These are phyloP conservation scores for Eurystomus glaucurus DNA, from an alignment of 2,797 vertebrate species.

Conservation along the genomic window DNA sequence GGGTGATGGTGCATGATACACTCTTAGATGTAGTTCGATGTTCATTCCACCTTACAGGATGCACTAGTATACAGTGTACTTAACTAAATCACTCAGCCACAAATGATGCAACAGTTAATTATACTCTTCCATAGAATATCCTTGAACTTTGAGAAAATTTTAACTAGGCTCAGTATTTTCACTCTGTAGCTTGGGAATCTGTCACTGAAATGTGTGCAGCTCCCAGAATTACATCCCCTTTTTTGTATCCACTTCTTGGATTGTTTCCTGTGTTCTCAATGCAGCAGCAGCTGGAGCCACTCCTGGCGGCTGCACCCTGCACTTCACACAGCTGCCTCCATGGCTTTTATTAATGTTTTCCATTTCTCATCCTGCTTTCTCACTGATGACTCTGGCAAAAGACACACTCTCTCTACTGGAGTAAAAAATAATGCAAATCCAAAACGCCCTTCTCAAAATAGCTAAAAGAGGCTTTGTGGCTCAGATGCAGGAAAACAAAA, in stretches of 20 bases:
- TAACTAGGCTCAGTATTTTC: neutral
- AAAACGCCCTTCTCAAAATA: slow-evolving; percentile 50
- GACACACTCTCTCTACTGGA: neutral
- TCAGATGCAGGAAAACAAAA: slow-evolving; percentile 14
- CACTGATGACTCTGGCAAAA: slow-evolving; percentile 65
- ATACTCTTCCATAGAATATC: neutral
- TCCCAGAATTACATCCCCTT: slow-evolving; percentile 27
- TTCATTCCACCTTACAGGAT: neutral
- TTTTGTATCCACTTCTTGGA: slow-evolving; percentile 33
- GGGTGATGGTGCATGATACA: rapidly evolving
- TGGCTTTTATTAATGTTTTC: slow-evolving; percentile 63
- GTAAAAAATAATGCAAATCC: slow-evolving; percentile 19
- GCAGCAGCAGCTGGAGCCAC: slow-evolving; percentile 68
- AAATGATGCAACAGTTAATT: neutral
- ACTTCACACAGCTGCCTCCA: slow-evolving; percentile 64
- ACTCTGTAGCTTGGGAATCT: neutral
- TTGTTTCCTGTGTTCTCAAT: slow-evolving; percentile 61
- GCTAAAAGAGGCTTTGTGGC: neutral
- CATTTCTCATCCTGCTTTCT: slow-evolving; percentile 62
- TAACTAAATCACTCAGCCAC: neutral
- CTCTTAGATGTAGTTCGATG: neutral
- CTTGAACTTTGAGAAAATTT: neutral
- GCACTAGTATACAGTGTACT: neutral
- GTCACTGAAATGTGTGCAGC: neutral
- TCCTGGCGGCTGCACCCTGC: slow-evolving; percentile 24